Base-by-base conservation (phyloP, 2,797 vertebrate species). In the Ciconia nigra region DNA sequence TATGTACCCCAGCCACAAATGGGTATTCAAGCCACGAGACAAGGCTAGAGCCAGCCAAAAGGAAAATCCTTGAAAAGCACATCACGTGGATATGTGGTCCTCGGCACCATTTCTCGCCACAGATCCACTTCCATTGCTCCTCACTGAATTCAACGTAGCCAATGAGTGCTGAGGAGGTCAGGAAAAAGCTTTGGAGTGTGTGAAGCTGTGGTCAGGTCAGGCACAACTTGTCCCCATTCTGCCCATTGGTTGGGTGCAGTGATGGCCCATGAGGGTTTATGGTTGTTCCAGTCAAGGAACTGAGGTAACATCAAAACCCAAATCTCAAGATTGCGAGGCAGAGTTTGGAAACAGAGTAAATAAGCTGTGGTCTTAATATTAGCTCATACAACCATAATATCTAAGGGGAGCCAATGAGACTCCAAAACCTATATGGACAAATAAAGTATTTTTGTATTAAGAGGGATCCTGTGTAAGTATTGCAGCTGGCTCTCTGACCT, bases 71-170 rank as follows among this genome's bases (percentile, higher is more conserved):
- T 33, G 26, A 90, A 47, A 67, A 66, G 13, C 12, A 25, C 13
- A 9, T 70, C 20, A 22, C 2, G 20, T 15, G 59, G n/a, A 22
- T 25, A 33, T 2, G 1, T 25, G 11, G 21, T 15, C 31, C 42
- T 51, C 0, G 0, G 33, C 29, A 65, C 4, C 19, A 7, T n/a
- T 65, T 78, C 44, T 61, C 2, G 0, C n/a, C 41, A 41, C 6
- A 55, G 31, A 46, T 55, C 9, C 39, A 29, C 19, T 69, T 84
- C 19, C 8, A 22, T 31, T 29, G 21, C 7, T 83, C 28, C 13
- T 49, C 73, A 20, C 7, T 22, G 12, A 87, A 52, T 87, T 80
- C 62, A 70, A 35, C 8, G 24, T 18, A 87, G 73, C 4, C 13
- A 61, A 1, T 18, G 26, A 91, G 13, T 24, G 21, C 31, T 70